Evolutionary conservation across 2,113 vertebrate species (phyloP).

Genomic region (Rallus limicola): DNA sequence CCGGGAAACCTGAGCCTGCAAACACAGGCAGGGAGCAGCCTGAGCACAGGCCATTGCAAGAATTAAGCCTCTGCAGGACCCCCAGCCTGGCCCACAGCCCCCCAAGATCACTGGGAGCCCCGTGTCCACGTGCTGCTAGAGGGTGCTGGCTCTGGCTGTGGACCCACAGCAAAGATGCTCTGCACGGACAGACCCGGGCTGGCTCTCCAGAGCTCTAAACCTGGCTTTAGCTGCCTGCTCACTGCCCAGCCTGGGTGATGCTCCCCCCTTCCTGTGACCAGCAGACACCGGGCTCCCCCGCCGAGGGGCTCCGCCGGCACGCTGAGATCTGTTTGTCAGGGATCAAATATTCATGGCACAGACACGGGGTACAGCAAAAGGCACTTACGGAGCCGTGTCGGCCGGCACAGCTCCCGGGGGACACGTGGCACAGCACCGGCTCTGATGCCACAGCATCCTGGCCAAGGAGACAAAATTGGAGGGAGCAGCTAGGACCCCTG

Average conservation of each 20-base stretch:
- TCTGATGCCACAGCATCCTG: accelerated
- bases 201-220: background rate
- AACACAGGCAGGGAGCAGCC: background rate
- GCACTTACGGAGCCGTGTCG: background rate
- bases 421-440: accelerated
- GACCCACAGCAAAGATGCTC: accelerated
- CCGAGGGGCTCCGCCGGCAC: background rate
- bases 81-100: background rate
- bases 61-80: background rate
- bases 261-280: accelerated
- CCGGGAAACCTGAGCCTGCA: background rate
- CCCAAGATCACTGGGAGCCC: background rate
- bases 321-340: background rate
- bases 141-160: background rate
- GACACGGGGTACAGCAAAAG: slow-evolving; percentile 26
- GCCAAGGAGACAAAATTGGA: accelerated
- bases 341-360: slow-evolving; percentile 54
- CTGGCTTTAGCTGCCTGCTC: accelerated
- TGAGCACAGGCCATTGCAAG: accelerated
- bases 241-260: background rate
- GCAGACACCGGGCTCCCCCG: background rate
- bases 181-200: accelerated
- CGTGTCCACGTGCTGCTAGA: accelerated
- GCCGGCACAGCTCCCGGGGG: background rate
- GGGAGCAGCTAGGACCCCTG: background rate